Percentiles rank a stretch among this genome's conserved stretches.
Conservation (phyloP, 1,140 invertebrate genomes). For the Condylostylus longicornis region DNA sequence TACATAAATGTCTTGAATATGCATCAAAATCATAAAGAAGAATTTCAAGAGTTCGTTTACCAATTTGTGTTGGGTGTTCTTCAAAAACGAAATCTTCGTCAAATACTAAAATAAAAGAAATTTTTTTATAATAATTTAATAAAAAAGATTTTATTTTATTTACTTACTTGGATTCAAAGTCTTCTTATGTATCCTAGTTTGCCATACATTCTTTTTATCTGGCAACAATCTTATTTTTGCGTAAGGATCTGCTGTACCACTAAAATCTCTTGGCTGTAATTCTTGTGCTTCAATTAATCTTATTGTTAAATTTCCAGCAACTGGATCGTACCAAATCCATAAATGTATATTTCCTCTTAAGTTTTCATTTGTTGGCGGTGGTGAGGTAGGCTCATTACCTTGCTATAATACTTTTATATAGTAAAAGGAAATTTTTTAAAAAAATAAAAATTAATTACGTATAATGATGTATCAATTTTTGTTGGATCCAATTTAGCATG, state of each 20-base stretch:
- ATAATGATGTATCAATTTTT: constrained; percentile 40
- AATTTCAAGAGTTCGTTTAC: constrained; percentile 36
- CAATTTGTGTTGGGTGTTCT: constrained; percentile 44
- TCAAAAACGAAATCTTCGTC: constrained; percentile 59
- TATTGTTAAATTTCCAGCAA: constrained; percentile 36
- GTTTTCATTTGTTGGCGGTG: constrained; percentile 25
- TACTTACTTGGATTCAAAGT: constrained; percentile 42
- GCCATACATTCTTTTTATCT: constrained; percentile 43
- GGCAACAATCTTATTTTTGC: constrained; percentile 42
- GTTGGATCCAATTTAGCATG: constrained; percentile 39
- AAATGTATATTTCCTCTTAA: constrained; percentile 36
- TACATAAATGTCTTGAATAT: constrained; percentile 41
- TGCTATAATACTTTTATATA: not conserved
- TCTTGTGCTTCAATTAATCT: constrained; percentile 40
- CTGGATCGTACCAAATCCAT: constrained; percentile 33
- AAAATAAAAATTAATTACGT: constrained; percentile 19
- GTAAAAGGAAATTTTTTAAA: not conserved
- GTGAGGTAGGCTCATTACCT: not conserved
- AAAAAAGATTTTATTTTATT: not conserved
- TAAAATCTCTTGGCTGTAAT: constrained; percentile 39
- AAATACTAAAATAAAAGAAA: constrained; percentile 39
- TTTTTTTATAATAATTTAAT: constrained; percentile 1
- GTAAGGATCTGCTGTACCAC: constrained; percentile 43
- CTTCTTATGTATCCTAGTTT: constrained; percentile 45
- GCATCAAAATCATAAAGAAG: constrained; percentile 52